phyloP scores from a whole-genome alignment of 1,140 invertebrate genomes.

The Trachelipus rathkii region DNA sequence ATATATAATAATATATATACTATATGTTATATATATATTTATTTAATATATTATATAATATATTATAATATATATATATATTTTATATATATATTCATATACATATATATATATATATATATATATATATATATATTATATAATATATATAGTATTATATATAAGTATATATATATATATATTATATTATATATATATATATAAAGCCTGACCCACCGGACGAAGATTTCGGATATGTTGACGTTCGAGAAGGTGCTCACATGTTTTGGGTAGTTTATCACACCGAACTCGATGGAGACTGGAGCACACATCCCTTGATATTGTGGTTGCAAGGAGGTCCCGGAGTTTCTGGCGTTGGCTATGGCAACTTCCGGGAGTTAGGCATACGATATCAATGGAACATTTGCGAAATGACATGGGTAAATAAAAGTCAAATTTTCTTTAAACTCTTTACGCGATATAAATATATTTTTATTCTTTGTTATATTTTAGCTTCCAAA shows the following conservation, averaged over 20 bases:
- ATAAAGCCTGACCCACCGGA: slow-evolving; percentile 17
- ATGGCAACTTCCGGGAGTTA: slow-evolving; percentile 72
- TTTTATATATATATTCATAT: too few relatives aligned
- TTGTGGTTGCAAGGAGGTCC: slow-evolving; percentile 69
- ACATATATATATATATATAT: too few relatives aligned
- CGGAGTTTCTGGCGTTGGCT: slow-evolving; percentile 69
- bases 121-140: too few relatives aligned
- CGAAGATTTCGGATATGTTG: slow-evolving; percentile 64
- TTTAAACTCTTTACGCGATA: neutral
- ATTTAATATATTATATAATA: too few relatives aligned
- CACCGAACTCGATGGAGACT: slow-evolving; percentile 58
- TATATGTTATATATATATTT: too few relatives aligned
- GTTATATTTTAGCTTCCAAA: neutral
- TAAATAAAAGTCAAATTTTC: slow-evolving; percentile 50
- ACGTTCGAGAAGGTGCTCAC: slow-evolving; percentile 64
- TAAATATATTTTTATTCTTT: neutral
- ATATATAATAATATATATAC: too few relatives aligned
- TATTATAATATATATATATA: too few relatives aligned
- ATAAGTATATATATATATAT: too few relatives aligned
- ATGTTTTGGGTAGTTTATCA: slow-evolving; percentile 83
- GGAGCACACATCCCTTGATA: slow-evolving; percentile 62
- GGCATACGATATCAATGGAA: slow-evolving; percentile 64
- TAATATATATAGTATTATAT: too few relatives aligned
- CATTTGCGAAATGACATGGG: slow-evolving; percentile 70
- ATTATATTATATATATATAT: too few relatives aligned